Conservation (phyloP, 1,140 invertebrate species). For the Aphis gossypii region DNA sequence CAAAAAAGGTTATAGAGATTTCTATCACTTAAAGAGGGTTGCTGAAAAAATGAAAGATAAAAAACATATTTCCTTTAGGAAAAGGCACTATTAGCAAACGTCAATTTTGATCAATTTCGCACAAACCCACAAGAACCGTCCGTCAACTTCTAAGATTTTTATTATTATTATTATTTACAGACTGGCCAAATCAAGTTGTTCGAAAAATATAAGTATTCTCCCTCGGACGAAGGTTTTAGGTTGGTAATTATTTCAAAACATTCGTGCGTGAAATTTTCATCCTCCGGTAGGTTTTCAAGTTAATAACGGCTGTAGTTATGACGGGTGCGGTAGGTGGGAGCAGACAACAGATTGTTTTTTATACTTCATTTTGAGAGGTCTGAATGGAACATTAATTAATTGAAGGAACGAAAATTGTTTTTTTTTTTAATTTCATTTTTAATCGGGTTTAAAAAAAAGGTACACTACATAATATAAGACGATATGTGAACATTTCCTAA, state of each 20-base stretch:
- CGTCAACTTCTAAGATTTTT: slow-evolving; percentile 17
- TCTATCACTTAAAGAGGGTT: slow-evolving; percentile 47
- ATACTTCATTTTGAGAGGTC: slow-evolving; percentile 51
- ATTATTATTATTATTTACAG: background rate
- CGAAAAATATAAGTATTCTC: background rate
- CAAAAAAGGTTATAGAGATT: background rate
- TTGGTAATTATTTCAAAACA: slow-evolving; percentile 53
- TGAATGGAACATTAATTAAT: slow-evolving; percentile 56
- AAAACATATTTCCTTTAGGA: slow-evolving; percentile 30
- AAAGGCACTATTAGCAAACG: slow-evolving; percentile 13
- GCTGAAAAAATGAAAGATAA: slow-evolving; percentile 32
- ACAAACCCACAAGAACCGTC: background rate
- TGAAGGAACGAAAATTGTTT: slow-evolving; percentile 26
- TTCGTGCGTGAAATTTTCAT: slow-evolving; percentile 56
- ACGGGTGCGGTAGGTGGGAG: background rate
- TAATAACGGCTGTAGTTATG: slow-evolving; percentile 28
- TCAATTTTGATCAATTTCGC: slow-evolving; percentile 29
- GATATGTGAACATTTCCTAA: background rate
- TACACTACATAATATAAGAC: background rate
- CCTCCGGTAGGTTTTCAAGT: slow-evolving; percentile 50
- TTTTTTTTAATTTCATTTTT: background rate
- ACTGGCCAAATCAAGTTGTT: background rate
- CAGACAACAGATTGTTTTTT: slow-evolving; percentile 53
- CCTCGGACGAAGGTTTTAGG: background rate
- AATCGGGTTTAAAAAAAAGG: slow-evolving; percentile 37